Base-by-base conservation (phyloP, 2,113 vertebrate species). In the Plestiodon gilberti region DNA sequence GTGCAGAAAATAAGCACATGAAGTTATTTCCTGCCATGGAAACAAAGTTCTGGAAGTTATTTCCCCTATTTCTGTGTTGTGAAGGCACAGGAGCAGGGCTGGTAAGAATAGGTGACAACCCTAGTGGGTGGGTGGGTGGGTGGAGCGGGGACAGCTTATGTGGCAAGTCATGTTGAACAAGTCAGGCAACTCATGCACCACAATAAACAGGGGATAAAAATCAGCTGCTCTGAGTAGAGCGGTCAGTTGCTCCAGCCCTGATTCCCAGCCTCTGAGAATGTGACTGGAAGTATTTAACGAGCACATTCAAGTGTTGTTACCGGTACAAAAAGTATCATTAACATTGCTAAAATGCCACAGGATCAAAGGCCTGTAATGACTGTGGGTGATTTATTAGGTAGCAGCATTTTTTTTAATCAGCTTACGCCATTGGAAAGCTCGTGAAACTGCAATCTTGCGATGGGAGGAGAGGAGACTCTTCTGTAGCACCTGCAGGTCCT, bases 341-440 rank as follows among this genome's bases (percentile, higher is more conserved):
- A 77, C 30, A 82, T 92, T 79, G 86, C 87, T 38, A 25, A 1
- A 0, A 82, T 89, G 89, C 88, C 89, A 82, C 83, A 84, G 65
- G 87, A 89, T 55, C 73, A 67, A 84, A 69, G 0, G 4, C 57
- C 76, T 61, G 74, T 69, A 40, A 78, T 0, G 11, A 90, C 87
- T 28, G 40, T 33, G 52, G 35, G 78, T 76, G 35, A 87, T 93
- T 89, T 87, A 89, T 87, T 91, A 91, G 89, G 88, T 84, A 85
- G 90, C 69, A 92, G 33, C 25, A 88, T 33, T 15, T 87, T 76
- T 48, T 81, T 81, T 52, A 82, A 83, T 22, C 69, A 79, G 4
- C n/a, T 59, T 28, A 10, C 59, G 89, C 48, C 23, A 76, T 0
- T 17, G 52, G 18, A 71, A 69, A 88, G 48, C 78, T 89, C 81